Evolutionary conservation across 2,113 vertebrate species (phyloP).

Genomic region (Pomatorhinus ruficollis): DNA sequence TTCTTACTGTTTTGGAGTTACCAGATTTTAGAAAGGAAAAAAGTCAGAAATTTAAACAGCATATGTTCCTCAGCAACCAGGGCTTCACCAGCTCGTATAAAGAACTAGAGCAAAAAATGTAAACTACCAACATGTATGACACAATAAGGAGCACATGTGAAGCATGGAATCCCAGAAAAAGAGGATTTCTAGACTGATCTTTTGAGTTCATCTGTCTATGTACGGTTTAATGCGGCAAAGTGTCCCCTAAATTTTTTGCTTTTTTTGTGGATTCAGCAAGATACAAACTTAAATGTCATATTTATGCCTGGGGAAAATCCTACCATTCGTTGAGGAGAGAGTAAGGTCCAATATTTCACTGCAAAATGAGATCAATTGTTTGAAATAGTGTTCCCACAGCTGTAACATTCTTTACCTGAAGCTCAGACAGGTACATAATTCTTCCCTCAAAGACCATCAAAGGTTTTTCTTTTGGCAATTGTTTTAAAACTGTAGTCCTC

Average conservation of each 20-base stretch:
- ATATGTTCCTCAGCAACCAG: accelerated
- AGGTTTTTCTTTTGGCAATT: constrained; percentile 35
- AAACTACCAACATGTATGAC: background rate
- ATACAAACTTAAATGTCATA: background rate
- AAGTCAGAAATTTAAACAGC: background rate
- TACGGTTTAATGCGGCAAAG: background rate
- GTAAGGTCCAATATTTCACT: constrained; percentile 7
- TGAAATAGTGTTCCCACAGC: constrained; percentile 45
- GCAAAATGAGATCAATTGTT: constrained; percentile 21
- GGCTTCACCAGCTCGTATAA: background rate
- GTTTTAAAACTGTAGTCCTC: constrained; percentile 1
- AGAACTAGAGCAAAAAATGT: background rate
- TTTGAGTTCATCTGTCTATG: background rate
- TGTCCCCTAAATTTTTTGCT: background rate
- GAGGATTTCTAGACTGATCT: background rate
- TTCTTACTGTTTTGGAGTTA: background rate
- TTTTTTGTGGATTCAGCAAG: background rate
- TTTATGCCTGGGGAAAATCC: background rate
- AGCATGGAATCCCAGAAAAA: background rate
- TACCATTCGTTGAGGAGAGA: constrained; percentile 29
- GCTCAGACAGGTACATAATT: constrained; percentile 65
- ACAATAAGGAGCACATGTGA: background rate
- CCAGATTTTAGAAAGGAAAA: background rate
- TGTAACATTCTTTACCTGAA: constrained; percentile 63
- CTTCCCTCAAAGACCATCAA: constrained; percentile 56